phyloP scores from a whole-genome alignment of 2,888 invertebrate species.

The Diloba caeruleocephala region DNA sequence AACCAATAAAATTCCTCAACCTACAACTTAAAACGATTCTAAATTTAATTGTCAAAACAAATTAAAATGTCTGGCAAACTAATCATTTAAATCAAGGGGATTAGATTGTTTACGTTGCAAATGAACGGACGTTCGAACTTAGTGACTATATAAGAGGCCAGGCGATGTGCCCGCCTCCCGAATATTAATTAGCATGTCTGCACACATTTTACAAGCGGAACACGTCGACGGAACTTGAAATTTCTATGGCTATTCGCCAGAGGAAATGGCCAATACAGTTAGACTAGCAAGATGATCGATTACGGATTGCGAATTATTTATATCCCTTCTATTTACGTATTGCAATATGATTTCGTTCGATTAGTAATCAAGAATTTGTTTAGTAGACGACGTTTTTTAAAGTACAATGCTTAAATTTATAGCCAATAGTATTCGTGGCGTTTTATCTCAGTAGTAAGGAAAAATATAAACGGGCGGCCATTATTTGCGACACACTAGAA shows the following conservation, averaged over 20 bases:
- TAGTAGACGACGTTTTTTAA: neutral
- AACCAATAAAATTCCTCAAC: conserved; percentile 8
- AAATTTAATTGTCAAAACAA: conserved; percentile 34
- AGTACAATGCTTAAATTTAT: too few relatives aligned
- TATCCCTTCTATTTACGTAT: conserved; percentile 26
- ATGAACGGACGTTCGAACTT: conserved; percentile 47
- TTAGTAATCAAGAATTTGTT: conserved; percentile 8
- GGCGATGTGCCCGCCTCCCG: conserved; percentile 48
- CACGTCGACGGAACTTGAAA: conserved; percentile 80
- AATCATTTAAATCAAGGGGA: conserved; percentile 44
- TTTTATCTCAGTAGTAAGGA: too few relatives aligned
- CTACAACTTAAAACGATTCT: conserved; percentile 23
- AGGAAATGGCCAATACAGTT: conserved; percentile 82
- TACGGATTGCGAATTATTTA: conserved; percentile 63
- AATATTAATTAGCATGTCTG: conserved; percentile 59
- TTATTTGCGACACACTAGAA: too few relatives aligned
- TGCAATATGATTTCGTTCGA: conserved; percentile 12
- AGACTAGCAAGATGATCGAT: conserved; percentile 67
- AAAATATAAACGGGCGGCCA: too few relatives aligned
- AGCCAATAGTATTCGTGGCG: too few relatives aligned
- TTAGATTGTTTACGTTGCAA: conserved; percentile 48
- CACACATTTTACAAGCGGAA: conserved; percentile 60
- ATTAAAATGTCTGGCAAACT: conserved; percentile 37
- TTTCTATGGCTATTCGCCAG: conserved; percentile 73
- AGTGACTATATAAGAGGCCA: conserved; percentile 58